phyloP scores from a whole-genome alignment of 2,113 vertebrate species.

The Hippoglossus stenolepis region DNA sequence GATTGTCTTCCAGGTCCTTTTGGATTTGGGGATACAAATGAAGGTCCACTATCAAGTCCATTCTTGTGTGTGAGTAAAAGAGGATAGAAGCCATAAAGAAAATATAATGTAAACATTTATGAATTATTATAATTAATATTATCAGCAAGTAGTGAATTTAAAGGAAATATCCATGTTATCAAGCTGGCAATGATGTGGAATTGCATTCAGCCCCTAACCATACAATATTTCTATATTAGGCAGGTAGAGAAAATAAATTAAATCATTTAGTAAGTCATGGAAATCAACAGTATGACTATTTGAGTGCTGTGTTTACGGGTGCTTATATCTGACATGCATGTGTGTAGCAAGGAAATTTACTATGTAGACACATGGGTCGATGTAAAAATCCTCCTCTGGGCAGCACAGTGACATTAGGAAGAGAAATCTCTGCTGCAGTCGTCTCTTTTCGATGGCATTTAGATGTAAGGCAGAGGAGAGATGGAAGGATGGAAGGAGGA shows the following conservation, averaged over 20 bases:
- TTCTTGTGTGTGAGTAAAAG: neutral
- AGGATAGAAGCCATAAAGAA: neutral
- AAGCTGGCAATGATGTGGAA: neutral
- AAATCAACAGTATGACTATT: neutral
- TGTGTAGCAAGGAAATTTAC: slow-evolving; percentile 8
- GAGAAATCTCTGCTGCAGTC: slow-evolving; percentile 40
- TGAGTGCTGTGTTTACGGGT: neutral
- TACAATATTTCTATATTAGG: too few relatives aligned
- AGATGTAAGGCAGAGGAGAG: slow-evolving; percentile 43
- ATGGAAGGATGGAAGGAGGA: slow-evolving; percentile 33
- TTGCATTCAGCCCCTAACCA: neutral
- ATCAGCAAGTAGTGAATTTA: too few relatives aligned
- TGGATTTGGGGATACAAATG: slow-evolving; percentile 8
- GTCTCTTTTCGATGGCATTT: slow-evolving; percentile 50
- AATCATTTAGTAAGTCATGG: neutral
- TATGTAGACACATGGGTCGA: slow-evolving; percentile 21
- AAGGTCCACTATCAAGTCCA: neutral
- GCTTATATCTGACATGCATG: neutral
- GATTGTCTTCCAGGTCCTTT: slow-evolving; percentile 9
- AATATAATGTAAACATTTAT: neutral
- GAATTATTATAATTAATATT: neutral
- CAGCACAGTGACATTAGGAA: slow-evolving; percentile 61
- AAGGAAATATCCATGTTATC: neutral
- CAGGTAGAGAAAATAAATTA: neutral
- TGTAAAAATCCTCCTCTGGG: slow-evolving; percentile 40